Evolutionary conservation across 2,113 vertebrate genomes (phyloP).

Genomic region (Melanerpes formicivorus): DNA sequence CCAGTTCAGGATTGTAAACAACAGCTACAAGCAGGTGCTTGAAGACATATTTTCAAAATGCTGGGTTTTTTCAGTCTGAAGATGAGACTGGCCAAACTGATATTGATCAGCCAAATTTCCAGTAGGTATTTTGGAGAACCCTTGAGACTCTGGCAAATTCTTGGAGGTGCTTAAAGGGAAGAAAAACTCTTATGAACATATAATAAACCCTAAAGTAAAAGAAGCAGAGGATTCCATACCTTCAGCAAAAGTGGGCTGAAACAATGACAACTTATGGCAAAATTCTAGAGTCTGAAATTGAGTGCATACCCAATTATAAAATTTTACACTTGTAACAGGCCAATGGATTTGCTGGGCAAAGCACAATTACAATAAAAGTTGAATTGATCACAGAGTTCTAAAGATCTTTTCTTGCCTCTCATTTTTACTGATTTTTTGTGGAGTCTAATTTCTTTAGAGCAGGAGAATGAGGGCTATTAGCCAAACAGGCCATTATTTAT

Average conservation of each 20-base stretch:
- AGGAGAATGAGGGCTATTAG: background rate
- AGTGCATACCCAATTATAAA: background rate
- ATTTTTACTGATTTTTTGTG: background rate
- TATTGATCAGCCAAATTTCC: background rate
- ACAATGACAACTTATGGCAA: background rate
- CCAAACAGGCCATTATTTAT: constrained; percentile 37
- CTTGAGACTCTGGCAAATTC: background rate
- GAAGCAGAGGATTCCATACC: background rate
- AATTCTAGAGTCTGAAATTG: background rate
- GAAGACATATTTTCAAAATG: background rate
- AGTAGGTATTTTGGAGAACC: background rate
- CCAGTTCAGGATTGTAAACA: background rate
- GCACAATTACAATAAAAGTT: background rate
- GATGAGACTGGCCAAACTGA: background rate
- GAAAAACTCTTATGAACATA: background rate
- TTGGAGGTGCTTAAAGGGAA: background rate
- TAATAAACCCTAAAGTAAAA: background rate
- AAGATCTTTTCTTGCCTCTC: background rate
- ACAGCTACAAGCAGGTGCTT: background rate
- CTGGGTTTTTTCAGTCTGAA: background rate
- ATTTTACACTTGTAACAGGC: background rate
- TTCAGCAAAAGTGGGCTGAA: background rate
- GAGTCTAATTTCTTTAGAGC: background rate
- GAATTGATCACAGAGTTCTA: background rate
- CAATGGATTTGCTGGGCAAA: background rate